Conservation (phyloP, 2,797 vertebrate species). For the Eremophila alpestris region DNA sequence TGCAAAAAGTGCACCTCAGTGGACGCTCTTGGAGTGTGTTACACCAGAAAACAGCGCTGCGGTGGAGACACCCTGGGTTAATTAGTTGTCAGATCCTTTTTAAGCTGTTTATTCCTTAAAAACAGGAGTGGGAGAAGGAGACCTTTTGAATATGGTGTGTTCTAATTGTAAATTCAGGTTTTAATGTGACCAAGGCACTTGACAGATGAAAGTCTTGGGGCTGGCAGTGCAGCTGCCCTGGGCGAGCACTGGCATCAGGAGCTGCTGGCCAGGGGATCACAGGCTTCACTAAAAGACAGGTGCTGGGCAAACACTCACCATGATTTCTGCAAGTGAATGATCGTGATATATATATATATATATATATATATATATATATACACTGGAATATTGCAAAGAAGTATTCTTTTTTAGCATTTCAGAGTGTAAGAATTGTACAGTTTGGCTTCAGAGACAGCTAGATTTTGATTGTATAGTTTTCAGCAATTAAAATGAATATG, state of each 20-base stretch:
- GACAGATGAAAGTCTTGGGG: not conserved
- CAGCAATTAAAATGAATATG: not conserved
- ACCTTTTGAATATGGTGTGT: not conserved
- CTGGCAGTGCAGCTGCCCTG: not conserved
- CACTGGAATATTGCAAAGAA: not conserved
- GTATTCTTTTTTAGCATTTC: not conserved
- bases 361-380: not conserved
- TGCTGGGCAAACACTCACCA: not conserved
- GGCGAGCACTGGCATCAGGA: not conserved
- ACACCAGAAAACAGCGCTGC: not conserved
- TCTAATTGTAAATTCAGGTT: conserved; percentile 30
- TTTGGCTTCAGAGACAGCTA: not conserved
- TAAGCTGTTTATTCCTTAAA: not conserved
- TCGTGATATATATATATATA: no score
- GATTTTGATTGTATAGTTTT: not conserved
- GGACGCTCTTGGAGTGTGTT: not conserved
- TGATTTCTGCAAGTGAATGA: not conserved
- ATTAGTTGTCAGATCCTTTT: not conserved
- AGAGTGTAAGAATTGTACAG: not conserved
- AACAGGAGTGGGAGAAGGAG: not conserved
- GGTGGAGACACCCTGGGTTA: not conserved
- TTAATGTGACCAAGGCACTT: not conserved
- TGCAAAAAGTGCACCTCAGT: not conserved
- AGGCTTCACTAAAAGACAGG: not conserved
- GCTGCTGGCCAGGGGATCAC: not conserved